Base-by-base conservation (phyloP, 1,140 invertebrate genomes). In the Magallana ariakensis region DNA sequence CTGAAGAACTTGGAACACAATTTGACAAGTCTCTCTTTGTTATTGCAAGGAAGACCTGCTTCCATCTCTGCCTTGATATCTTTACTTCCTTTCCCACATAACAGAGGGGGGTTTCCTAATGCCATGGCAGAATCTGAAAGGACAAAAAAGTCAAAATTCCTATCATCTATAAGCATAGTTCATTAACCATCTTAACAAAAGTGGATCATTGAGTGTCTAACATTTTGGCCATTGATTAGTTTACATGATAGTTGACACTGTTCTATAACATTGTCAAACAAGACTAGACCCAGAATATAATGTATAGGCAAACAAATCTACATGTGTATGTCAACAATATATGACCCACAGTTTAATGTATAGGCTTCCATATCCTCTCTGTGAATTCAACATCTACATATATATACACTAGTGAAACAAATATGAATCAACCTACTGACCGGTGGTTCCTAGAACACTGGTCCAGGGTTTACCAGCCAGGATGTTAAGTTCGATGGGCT, bases 401-500 rank as follows among this genome's bases (percentile, higher is more conserved):
- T 46, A 33, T 5, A 46, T 46, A 46, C 5, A 46, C 33, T 46
- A 46, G 33, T 46, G 33, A 46, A 46, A 46, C 33, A 46, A 46
- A 46, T 5, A 46, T 46, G 33, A 46, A 46, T 46, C 33, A 46
- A 46, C 5, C 33, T 46, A 46, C 33, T 90, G 86, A 94, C 94
- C 92, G 89, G 90, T 81, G 82, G 91, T 84, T 54, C 89, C 92
- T 81, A 95, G 86, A 55, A 95, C 90, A 54, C 94, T 92, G 9
- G 92, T 85, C 91, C 91, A 93, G 4, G 94, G 92, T 86, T 92
- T 92, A 19, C 92, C 90, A 53, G 93, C 92, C 15, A 95, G 88
- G 26, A 95, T 91, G 82, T 93, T 93, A 13, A 95, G 87, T 88
- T 95, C 93, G 70, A 95, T 88, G 26, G 94, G 92, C 57, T 94